These are phyloP conservation scores for Odobenus rosmarus DNA, from an alignment of 2,113 vertebrate genomes.

Conservation along the genomic window DNA sequence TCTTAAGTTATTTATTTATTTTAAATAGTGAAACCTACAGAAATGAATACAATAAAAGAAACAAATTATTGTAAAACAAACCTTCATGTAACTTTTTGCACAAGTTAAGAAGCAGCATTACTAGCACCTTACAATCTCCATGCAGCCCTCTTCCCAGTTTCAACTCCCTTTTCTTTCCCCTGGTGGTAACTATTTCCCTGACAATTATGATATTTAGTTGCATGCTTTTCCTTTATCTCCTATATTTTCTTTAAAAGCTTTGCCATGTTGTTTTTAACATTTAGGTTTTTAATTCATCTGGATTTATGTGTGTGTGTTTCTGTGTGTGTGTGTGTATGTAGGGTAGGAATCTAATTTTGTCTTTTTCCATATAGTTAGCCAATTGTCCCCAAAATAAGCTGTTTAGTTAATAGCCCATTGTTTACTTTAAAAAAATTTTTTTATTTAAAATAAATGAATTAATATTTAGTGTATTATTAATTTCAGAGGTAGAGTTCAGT, in stretches of 20 bases:
- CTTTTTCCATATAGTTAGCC: not conserved
- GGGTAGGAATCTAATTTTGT: not conserved
- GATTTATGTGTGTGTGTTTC: not conserved
- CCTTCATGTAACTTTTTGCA: not conserved
- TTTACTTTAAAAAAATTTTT: not conserved
- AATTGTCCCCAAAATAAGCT: not conserved
- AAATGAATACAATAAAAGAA: not conserved
- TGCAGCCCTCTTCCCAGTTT: not conserved
- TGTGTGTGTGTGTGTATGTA: not conserved
- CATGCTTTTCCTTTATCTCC: not conserved
- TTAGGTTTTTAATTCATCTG: not conserved
- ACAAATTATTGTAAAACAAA: not conserved
- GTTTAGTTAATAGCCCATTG: not conserved
- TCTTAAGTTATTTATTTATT: not conserved
- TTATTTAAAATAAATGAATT: not conserved
- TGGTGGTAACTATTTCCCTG: not conserved
- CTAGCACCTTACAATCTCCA: not conserved
- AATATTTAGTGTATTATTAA: not conserved
- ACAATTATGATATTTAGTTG: not conserved
- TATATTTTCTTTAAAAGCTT: slow-evolving; percentile 16
- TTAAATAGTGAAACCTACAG: not conserved
- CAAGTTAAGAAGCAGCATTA: not conserved
- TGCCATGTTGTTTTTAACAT: not conserved
- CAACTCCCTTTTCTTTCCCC: not conserved
- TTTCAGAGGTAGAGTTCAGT: not conserved